Evolutionary conservation across 2,888 invertebrate species (phyloP).

Genomic region (Opisthograptis luteolata): DNA sequence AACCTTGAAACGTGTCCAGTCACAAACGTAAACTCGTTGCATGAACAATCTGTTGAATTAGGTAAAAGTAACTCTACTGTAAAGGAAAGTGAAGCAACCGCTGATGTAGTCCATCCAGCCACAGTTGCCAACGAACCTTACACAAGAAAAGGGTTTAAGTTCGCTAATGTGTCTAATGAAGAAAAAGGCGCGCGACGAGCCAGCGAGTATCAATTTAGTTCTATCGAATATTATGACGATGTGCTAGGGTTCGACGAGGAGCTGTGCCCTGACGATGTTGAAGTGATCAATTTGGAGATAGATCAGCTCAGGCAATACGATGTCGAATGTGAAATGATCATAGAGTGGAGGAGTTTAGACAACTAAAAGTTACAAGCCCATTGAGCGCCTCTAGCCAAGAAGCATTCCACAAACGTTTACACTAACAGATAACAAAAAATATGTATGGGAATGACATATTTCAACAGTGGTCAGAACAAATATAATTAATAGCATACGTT

Average conservation of each 20-base stretch:
- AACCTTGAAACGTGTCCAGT: constrained; percentile 41
- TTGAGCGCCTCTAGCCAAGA: no score
- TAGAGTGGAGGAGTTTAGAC: constrained; percentile 63
- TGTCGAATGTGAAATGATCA: constrained; percentile 57
- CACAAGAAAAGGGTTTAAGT: constrained; percentile 14
- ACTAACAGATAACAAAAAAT: no score
- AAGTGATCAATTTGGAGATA: constrained; percentile 54
- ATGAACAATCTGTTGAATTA: background rate
- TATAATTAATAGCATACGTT: no score
- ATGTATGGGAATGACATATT: no score
- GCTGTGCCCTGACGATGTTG: constrained; percentile 55
- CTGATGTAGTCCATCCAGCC: constrained; percentile 23
- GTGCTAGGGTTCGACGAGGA: constrained; percentile 44
- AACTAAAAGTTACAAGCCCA: no score
- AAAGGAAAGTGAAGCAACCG: constrained; percentile 4
- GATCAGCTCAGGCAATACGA: constrained; percentile 63
- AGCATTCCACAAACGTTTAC: no score
- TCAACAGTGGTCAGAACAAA: no score
- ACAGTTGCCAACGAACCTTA: constrained; percentile 26
- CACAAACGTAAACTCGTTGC: constrained; percentile 19
- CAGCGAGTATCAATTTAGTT: constrained; percentile 67
- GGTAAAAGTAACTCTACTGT: background rate
- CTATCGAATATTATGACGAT: constrained; percentile 70
- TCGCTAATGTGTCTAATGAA: constrained; percentile 30
- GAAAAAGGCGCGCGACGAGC: constrained; percentile 44